Evolutionary conservation across 2,797 vertebrate species (phyloP), one percentile per base, ranked within the genome.

Genomic region (Enteromius paludinosus): DNA sequence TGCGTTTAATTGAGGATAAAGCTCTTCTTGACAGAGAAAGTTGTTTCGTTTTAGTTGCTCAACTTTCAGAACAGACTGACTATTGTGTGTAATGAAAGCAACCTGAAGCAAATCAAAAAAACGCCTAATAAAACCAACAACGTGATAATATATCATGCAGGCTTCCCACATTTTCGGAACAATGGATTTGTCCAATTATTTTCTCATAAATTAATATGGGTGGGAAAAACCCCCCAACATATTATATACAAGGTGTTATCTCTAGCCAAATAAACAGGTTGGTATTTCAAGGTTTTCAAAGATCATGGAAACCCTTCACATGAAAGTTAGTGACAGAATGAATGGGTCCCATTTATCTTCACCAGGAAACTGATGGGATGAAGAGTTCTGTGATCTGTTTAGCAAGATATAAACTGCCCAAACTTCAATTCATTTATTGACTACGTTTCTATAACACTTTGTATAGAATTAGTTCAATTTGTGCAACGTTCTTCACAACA

Each of bases 41-140:
- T 77, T n/a, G 41, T 49, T 33, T 30, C n/a, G 4, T n/a, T 52
- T 56, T n/a, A 56, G 20, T 25, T 5, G 7, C 52, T 54, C 45
- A 66, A 18, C 28, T 52, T 4, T 66, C 4, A 66, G 1, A 66
- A 78, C 20, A 43, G 33, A 69, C 20, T 5, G 12, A 20, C 35
- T 43, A 56, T 20, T 38, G n/a, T 28, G 28, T 35, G n/a, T 30
- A 41, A 79, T 11, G 5, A 56, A 56, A 35, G 71, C 11, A 8
- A 6, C 23, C 15, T 28, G n/a, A 41, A 56, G 28, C 5, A 69
- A 79, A 68, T 41, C 30, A 56, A 9, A 78, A 20, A 33, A 64
- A 66, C 2, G 14, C 61, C 62, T 66, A 52, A 66, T 66, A 78
- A 66, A 78, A 52, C 45, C 28, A 66, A 78, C 11, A 68, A 28